phyloP scores from a whole-genome alignment of 2,113 vertebrate genomes.

The Cacatua alba region DNA sequence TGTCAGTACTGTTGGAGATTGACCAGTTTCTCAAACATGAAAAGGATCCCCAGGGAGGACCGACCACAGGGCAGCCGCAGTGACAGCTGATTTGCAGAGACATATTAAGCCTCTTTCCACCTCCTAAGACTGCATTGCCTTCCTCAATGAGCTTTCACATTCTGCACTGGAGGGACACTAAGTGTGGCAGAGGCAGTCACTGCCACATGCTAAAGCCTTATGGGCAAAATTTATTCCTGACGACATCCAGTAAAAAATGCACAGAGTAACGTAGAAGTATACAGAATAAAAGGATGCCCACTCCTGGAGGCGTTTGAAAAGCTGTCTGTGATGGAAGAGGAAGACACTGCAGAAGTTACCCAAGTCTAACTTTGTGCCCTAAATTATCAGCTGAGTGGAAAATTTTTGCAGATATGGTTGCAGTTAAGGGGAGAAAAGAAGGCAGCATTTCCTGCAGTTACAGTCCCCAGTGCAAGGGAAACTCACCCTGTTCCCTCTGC shows the following conservation, averaged over 20 bases:
- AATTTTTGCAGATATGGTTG: not conserved
- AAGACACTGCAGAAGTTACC: not conserved
- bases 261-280: not conserved
- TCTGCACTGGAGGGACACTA: not conserved
- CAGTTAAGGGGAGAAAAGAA: not conserved
- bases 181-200: not conserved
- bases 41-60: not conserved
- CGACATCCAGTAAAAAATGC: not conserved
- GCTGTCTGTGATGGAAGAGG: not conserved
- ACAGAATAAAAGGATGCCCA: not conserved
- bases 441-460: not conserved
- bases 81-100: not conserved
- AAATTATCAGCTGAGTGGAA: not conserved
- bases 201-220: not conserved
- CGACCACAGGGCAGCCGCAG: rapidly evolving
- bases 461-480: not conserved
- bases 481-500: not conserved
- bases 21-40: not conserved
- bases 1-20: not conserved
- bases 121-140: not conserved
- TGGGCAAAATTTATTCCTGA: not conserved
- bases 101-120: not conserved
- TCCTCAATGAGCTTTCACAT: not conserved
- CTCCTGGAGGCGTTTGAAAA: not conserved
- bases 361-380: not conserved